Base-by-base conservation (phyloP, 2,113 vertebrate genomes). In the Chelonoidis abingdonii region DNA sequence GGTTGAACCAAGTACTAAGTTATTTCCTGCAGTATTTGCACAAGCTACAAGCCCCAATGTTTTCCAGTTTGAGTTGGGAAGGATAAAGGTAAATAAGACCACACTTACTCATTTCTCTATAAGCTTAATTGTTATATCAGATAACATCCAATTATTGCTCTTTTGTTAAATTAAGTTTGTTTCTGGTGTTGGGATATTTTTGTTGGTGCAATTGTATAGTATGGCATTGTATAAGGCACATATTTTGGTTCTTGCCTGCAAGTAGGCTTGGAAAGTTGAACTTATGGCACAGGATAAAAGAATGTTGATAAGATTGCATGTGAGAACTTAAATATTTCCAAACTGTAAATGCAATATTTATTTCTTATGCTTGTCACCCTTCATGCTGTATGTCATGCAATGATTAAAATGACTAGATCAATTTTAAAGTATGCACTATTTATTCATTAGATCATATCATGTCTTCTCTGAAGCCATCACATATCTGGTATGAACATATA, bases 1-100 rank as follows among this genome's bases (percentile, higher is more conserved):
- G 99, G 99, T 99, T 97, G 99, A 99, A 95, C 99, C 99, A 6
- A 99, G 99, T 78, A 99, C 99, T 3, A 99, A 99, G 90, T 98
- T 99, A 91, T 99, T 99, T 94, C 99, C 99, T 86, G 99, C 99
- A 53, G 99, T 99, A 83, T 99, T 99, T 97, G 99, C 99, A 65
- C 99, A 99, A 97, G 99, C 99, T 83, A 99, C 99, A 47, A 99
- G 99, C 83, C 99, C 99, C 12, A 99, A 98, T 75, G 98, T 99
- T 95, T 99, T 99, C 96, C 99, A 99, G 97, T 99, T 99, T 96
- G 99, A 99, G 93, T 94, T 99, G 89, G 99, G 99, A 86, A 98
- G 99, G 94, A 99, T 99, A 92, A 99, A 99, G 99, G 99, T 99
- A 95, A 98, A 89, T 87, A 80, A 65, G 44, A 6, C 7, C 53